Base-by-base conservation (phyloP, 2,797 vertebrate species). In the Premnoplex brunnescens region DNA sequence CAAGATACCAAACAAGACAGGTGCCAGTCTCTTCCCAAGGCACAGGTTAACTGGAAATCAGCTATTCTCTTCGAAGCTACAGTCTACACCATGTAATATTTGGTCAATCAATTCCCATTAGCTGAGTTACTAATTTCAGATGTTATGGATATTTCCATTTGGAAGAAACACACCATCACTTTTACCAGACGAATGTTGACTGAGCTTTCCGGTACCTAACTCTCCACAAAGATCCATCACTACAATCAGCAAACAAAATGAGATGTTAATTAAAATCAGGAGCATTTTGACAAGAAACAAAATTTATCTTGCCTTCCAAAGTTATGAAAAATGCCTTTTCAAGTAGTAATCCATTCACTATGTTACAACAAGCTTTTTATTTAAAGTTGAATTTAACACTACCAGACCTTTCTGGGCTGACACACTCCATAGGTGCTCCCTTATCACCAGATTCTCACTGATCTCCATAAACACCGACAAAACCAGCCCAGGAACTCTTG, bases 261-360 rank as follows among this genome's bases (percentile, higher is more conserved):
- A 88, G 48, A 75, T 27, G 16, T 21, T 64, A 26, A 22, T 78
- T 91, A 88, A 86, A 80, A 79, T 49, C 16, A 77, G 72, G 64
- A 18, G 23, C 41, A 60, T 39, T 67, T 66, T 69, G 63, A 52
- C 48, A 73, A 83, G 18, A 51, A 60, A 69, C 28, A 36, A 4
- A 9, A 60, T 32, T 78, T 19, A 69, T 64, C 71, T 37, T 36
- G 10, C 34, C 48, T 91, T 76, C 62, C 51, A 58, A 77, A 87
- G 54, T 39, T 51, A 51, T 1, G 10, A 48, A 81, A 90, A 92
- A 74, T 9, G 17, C 30, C 23, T 77, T 89, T 71, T 46, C 19
- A 56, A 51, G 62, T 9, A 30, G 51, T 39, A 69, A 62, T 39
- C 37, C 62, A n/a, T 32, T 21, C 4, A 58, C 19, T 87, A 20